phyloP scores from a whole-genome alignment of 2,113 vertebrate species.

The Brachyhypopomus gauderio region DNA sequence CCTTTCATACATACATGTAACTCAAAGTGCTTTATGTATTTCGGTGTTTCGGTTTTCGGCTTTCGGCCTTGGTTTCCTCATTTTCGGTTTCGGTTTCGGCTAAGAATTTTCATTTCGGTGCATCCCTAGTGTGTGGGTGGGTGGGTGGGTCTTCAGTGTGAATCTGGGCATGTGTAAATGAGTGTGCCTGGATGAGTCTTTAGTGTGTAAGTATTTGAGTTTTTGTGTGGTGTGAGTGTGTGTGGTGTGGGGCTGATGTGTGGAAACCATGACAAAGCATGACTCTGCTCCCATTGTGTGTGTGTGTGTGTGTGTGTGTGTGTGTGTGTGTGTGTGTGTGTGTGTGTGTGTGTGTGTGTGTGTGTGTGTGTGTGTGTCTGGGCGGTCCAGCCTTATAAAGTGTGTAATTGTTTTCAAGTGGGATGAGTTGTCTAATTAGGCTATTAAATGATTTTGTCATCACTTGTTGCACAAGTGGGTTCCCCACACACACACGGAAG shows the following conservation, averaged over 20 bases:
- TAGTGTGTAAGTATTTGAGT: not conserved
- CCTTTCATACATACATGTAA: no score
- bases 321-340: conserved; percentile 16
- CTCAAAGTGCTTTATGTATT: no score
- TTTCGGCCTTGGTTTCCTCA: no score
- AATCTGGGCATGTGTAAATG: not conserved
- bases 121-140: no score
- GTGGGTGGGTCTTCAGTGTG: not conserved
- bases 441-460: conserved; percentile 24
- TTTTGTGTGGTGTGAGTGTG: conserved; percentile 6
- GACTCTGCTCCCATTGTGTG: not conserved
- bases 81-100: no score
- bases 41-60: no score
- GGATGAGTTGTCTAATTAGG: conserved; percentile 19
- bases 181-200: conserved; percentile 1
- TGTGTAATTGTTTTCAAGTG: not conserved
- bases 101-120: no score
- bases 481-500: not conserved
- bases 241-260: no score
- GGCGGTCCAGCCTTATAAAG: not conserved
- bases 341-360: conserved; percentile 23
- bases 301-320: conserved; percentile 30
- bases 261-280: conserved; percentile 17
- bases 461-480: not conserved
- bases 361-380: conserved; percentile 13